A percentile compares a stretch with the other conserved stretches of the same genome.
phyloP scores from a whole-genome alignment of 2,113 vertebrate genomes.

The Brachirus orientalis region DNA sequence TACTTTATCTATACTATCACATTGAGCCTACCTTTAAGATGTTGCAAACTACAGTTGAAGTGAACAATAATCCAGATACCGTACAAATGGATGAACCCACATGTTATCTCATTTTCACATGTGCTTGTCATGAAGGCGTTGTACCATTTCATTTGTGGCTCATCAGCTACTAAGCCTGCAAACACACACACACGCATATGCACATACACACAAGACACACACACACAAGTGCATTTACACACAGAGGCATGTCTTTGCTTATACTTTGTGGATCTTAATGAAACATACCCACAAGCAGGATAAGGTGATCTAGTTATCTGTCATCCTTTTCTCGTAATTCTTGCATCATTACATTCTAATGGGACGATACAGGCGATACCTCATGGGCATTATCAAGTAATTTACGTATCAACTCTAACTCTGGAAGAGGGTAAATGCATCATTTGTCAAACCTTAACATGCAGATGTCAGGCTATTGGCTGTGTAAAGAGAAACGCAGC shows the following conservation, averaged over 20 bases:
- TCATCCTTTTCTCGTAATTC: slow-evolving; percentile 55
- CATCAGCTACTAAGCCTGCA: neutral
- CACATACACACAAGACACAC: too few species aligned
- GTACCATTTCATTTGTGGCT: slow-evolving; percentile 2
- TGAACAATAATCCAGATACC: neutral
- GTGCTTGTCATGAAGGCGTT: neutral
- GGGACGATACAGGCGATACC: slow-evolving; percentile 57
- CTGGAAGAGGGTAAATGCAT: slow-evolving; percentile 48
- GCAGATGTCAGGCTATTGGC: slow-evolving; percentile 58
- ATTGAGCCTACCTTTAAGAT: neutral
- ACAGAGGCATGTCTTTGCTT: slow-evolving; percentile 4
- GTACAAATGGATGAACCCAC: slow-evolving; percentile 6
- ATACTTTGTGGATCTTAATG: neutral
- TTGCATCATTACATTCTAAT: slow-evolving; percentile 70
- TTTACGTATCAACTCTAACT: slow-evolving; percentile 58
- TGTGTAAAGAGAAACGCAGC: slow-evolving; percentile 38
- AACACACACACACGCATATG: neutral
- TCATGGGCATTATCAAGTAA: slow-evolving; percentile 59
- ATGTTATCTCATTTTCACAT: slow-evolving; percentile 19
- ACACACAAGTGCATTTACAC: neutral
- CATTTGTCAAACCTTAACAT: slow-evolving; percentile 71
- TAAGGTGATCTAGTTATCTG: slow-evolving; percentile 50
- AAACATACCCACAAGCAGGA: slow-evolving; percentile 17
- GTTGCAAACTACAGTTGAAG: neutral
- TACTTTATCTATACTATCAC: neutral